Conservation (phyloP, 1,140 invertebrate genomes). For the Tenebrio molitor region DNA sequence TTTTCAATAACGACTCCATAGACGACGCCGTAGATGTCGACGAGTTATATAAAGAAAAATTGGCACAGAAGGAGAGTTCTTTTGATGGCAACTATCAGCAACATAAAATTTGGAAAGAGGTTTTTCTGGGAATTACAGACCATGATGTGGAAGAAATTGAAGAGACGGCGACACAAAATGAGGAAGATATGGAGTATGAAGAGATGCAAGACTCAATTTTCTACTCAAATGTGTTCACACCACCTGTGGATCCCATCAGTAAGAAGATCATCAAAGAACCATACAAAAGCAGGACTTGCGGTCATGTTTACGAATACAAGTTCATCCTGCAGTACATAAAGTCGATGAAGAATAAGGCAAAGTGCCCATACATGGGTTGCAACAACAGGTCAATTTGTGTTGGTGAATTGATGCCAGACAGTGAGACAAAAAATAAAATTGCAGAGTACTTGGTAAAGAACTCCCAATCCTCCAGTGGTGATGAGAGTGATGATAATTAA, state of each 20-base stretch:
- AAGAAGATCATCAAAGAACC: slow-evolving; percentile 58
- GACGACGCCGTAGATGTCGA: slow-evolving; percentile 51
- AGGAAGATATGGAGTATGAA: slow-evolving; percentile 50
- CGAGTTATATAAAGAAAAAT: slow-evolving; percentile 49
- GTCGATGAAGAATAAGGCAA: slow-evolving; percentile 54
- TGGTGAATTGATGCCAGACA: slow-evolving; percentile 54
- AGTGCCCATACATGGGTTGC: slow-evolving; percentile 61
- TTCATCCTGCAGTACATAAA: slow-evolving; percentile 58
- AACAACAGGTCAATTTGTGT: slow-evolving; percentile 51
- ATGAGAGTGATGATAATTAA: slow-evolving; percentile 1
- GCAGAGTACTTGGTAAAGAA: slow-evolving; percentile 11
- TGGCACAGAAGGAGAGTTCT: slow-evolving; percentile 22
- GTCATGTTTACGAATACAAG: slow-evolving; percentile 58
- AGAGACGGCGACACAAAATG: slow-evolving; percentile 12
- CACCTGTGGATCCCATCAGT: slow-evolving; percentile 59
- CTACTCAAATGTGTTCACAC: slow-evolving; percentile 55
- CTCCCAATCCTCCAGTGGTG: neutral
- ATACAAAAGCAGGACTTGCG: slow-evolving; percentile 55
- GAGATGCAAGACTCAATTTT: slow-evolving; percentile 55
- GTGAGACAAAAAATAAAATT: slow-evolving; percentile 50
- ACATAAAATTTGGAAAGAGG: slow-evolving; percentile 53
- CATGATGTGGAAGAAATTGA: slow-evolving; percentile 49
- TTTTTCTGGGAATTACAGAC: slow-evolving; percentile 39
- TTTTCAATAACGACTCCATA: slow-evolving; percentile 46
- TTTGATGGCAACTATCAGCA: slow-evolving; percentile 25